Percentiles rank a stretch among this genome's conserved stretches.
Evolutionary conservation across 2,113 vertebrate genomes (phyloP).

Genomic region (Lanius collurio): DNA sequence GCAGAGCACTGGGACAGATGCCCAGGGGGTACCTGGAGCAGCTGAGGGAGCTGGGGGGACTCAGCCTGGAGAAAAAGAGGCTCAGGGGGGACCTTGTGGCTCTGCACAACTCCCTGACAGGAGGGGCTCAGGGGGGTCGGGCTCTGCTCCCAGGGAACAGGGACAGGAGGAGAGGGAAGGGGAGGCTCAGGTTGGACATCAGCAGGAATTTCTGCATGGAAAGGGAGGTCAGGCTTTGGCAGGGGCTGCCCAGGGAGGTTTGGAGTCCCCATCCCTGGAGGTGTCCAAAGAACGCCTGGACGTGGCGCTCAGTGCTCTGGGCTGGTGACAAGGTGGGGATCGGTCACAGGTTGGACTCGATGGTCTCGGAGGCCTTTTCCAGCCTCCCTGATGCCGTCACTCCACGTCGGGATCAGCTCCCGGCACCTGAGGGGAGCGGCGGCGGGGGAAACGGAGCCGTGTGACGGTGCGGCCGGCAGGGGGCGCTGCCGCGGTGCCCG

Average conservation of each 20-base stretch:
- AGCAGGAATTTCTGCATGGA: too few species aligned
- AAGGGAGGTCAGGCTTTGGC: too few species aligned
- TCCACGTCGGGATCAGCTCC: fast-evolving
- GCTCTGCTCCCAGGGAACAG: background rate
- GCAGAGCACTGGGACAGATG: background rate
- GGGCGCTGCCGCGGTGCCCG: fast-evolving
- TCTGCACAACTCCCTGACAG: background rate
- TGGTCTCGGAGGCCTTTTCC: background rate
- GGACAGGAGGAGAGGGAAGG: background rate
- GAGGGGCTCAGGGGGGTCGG: background rate
- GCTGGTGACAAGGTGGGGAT: background rate
- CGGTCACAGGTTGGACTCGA: background rate
- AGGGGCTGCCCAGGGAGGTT: too few species aligned
- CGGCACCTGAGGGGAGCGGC: fast-evolving
- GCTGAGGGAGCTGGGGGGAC: background rate
- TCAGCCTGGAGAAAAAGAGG: background rate
- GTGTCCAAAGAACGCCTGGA: background rate
- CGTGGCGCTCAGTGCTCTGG: too few species aligned
- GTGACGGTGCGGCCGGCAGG: background rate
- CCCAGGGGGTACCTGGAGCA: fast-evolving
- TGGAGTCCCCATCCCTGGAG: background rate
- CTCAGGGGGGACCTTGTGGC: background rate
- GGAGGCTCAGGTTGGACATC: too few species aligned
- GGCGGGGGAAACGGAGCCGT: background rate
- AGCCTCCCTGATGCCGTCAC: fast-evolving